Evolutionary conservation across 2,888 invertebrate genomes (phyloP).

Genomic region (Xestoiulus laeticollis): DNA sequence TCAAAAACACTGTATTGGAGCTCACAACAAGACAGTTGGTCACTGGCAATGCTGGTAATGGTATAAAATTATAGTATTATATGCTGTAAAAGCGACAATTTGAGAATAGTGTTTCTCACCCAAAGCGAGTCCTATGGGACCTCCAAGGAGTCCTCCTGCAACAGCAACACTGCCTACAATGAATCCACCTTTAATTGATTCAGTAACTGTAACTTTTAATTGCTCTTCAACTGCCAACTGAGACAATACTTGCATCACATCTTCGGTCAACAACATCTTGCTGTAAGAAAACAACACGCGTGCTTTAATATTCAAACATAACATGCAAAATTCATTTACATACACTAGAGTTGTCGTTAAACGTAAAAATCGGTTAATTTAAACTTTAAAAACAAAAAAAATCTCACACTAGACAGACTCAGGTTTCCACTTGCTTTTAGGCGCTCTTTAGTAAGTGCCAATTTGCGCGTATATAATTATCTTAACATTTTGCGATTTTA

Average conservation of each 20-base stretch:
- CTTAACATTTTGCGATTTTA: no score
- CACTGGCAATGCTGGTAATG: no score
- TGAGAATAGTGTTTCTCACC: constrained; percentile 1
- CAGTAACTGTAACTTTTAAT: constrained; percentile 43
- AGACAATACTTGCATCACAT: constrained; percentile 24
- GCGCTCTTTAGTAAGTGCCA: no score
- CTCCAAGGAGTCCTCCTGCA: constrained; percentile 47
- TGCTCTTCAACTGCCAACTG: constrained; percentile 29
- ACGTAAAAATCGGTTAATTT: no score
- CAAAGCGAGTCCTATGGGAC: constrained; percentile 50
- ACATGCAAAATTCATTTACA: not conserved
- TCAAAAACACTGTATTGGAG: not conserved
- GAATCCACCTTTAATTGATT: constrained; percentile 48
- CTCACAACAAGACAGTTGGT: no score
- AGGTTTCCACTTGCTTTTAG: no score
- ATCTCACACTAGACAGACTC: not conserved
- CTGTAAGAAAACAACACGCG: not conserved
- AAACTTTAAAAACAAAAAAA: not conserved
- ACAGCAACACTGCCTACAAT: constrained; percentile 13
- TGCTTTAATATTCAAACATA: not conserved
- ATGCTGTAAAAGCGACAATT: no score
- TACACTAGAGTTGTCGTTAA: not conserved
- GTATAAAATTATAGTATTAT: no score
- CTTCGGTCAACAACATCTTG: constrained; percentile 46
- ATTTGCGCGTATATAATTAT: no score